A percentile compares a stretch with the other conserved stretches of the same genome.
Conservation (phyloP, 2,113 vertebrate species). For the Phylloscopus trochilus region DNA sequence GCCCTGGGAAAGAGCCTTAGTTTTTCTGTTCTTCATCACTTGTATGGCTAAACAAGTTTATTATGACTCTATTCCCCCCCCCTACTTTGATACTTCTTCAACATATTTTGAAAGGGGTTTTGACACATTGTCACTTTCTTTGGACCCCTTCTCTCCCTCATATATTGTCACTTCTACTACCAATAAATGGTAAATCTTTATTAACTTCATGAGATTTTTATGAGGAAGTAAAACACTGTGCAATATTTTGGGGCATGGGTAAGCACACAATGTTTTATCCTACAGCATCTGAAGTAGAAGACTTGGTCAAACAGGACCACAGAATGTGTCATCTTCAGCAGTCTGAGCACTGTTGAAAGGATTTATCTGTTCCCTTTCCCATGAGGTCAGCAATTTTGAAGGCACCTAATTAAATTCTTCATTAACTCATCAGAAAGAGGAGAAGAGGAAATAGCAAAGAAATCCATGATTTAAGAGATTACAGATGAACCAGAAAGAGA, state of each 20-base stretch:
- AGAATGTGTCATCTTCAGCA: neutral
- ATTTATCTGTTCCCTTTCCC: neutral
- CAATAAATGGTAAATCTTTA: neutral
- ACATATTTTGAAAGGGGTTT: neutral
- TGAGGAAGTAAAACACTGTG: neutral
- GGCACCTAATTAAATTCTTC: neutral
- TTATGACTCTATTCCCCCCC: rapidly evolving
- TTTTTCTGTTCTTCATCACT: neutral
- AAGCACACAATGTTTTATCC: rapidly evolving
- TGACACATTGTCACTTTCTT: neutral
- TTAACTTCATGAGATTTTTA: neutral
- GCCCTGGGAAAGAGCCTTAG: neutral
- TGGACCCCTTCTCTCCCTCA: rapidly evolving
- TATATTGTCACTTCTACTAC: neutral
- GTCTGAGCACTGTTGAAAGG: neutral
- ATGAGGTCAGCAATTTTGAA: neutral
- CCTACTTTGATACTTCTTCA: neutral
- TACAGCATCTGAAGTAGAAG: neutral
- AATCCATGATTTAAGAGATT: neutral
- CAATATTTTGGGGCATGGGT: neutral
- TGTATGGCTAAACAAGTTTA: neutral
- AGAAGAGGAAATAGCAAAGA: neutral
- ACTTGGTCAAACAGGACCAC: neutral
- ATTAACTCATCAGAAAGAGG: neutral
- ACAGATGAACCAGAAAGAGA: neutral